These are phyloP conservation scores for western clawed frog (Xenopus tropicalis) DNA, from an alignment of 2,113 vertebrate genomes.

Conservation along the genomic window DNA sequence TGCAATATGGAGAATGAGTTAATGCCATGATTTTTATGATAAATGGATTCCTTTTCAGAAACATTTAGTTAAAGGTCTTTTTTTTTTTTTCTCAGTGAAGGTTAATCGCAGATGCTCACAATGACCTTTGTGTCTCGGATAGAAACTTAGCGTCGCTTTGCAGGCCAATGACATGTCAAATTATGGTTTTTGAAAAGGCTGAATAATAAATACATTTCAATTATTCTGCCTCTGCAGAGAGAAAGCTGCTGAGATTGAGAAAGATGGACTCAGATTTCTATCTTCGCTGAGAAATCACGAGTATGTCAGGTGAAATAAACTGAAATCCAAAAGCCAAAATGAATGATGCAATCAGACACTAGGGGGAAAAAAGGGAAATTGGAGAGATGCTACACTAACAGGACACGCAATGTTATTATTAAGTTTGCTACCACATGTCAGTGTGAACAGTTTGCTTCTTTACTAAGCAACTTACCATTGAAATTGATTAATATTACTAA, in stretches of 20 bases:
- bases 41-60: slow-evolving; percentile 36
- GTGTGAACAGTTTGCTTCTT: too few relatives aligned
- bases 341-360: slow-evolving; percentile 23
- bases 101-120: slow-evolving; percentile 30
- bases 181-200: slow-evolving; percentile 31
- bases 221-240: slow-evolving; percentile 6
- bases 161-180: slow-evolving; percentile 38
- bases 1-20: neutral
- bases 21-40: slow-evolving; percentile 12
- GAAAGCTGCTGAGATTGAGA: slow-evolving; percentile 32
- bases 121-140: slow-evolving; percentile 39
- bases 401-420: slow-evolving; percentile 28
- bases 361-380: slow-evolving; percentile 15
- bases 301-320: slow-evolving; percentile 40
- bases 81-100: slow-evolving; percentile 36
- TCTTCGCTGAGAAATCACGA: slow-evolving; percentile 38
- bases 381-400: slow-evolving; percentile 22
- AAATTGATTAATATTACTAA: too few relatives aligned
- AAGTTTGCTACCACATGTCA: neutral
- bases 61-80: slow-evolving; percentile 40
- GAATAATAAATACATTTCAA: slow-evolving; percentile 38
- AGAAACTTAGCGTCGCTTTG: slow-evolving; percentile 24
- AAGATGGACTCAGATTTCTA: slow-evolving; percentile 42
- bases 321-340: slow-evolving; percentile 31
- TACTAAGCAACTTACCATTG: too few relatives aligned